Evolutionary conservation across 2,888 invertebrate species (phyloP), one percentile per base, ranked within the genome.

Genomic region (Ectemnius cavifrons): DNA sequence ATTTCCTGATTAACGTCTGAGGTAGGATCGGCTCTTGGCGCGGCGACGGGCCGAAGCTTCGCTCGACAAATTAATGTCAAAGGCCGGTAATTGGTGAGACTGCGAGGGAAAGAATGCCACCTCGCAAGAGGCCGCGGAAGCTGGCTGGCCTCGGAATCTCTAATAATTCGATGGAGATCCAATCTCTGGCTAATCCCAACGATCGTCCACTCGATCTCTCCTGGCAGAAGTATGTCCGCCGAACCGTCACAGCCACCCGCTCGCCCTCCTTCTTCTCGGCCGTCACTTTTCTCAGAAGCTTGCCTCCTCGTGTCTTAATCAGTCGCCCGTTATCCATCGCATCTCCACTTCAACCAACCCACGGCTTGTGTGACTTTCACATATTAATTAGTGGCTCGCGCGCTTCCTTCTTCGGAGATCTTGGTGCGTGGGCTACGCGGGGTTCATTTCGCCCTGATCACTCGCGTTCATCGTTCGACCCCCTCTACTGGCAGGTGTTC

Each of bases 291-390:
- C 73, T 63, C 14, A 61, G 67, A 71, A 75, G 65, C 63, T 56
- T 70, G 62, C 46, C 65, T 57, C 57, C 66, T 70, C 64, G 69
- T 67, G 77, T 84, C 86, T 85, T 79, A 79, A 85, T 85, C 84
- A 74, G 68, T 77, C 71, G 60, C 59, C 60, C 37, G 37, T 82
- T 83, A 84, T 85, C 84, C 64, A 62, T 58, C 28, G 57, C 60
- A 84, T 85, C 84, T 82, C 37, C 58, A 46, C 62, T 66, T 11
- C 8, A 37, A 4, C 8, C 78, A 79, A 78, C 78, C 80, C 72
- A 85, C 83, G 79, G 78, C 66, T 78, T 78, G 77, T 82, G 82
- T 84, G 85, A 87, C 86, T 86, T 83, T 87, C 85, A 84, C 84
- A 83, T 85, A 86, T 87, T 87, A 87, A 87, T 87, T 87, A 87